Base-by-base conservation (phyloP, 2,797 vertebrate species). In the Botia almorhae region DNA sequence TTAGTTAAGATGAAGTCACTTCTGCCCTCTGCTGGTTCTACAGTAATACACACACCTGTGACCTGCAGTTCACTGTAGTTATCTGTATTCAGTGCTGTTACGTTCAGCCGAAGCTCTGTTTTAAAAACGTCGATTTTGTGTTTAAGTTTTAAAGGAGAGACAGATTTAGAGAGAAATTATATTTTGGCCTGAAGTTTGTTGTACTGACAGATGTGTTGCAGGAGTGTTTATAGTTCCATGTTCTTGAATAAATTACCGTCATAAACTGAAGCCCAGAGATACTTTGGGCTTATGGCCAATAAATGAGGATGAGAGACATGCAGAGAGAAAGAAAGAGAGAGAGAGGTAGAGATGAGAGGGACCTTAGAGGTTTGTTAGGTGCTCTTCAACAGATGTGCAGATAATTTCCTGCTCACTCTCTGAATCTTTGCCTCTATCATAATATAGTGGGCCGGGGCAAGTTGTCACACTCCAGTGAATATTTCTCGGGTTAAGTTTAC, bases 271-370 rank as follows among this genome's bases (percentile, higher is more conserved):
- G 70, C 70, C 55, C 36, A 39, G 36, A 69, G 69, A 69, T 76
- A 26, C 69, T 85, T 89, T 86, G 87, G 90, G 89, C 88, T 85
- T 7, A 0, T 46, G 78, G 87, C 90, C 90, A 92, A 85, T 29
- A 74, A 58, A 83, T 3, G 26, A 82, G 64, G 74, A 78, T 53
- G 29, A 75, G 74, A 83, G 61, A 53, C 55, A 63, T 61, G 12
- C 23, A 16, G 58, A 61, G 4, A 58, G 2, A 58, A 7, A 58
- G 19, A 81, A 83, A 75, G 51, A 58, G 29, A 68, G 67, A 21
- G 71, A 17, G 21, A 21, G 36, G 36, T 39, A 6, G 26, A 58
- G 56, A 23, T 69, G 81, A 75, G 76, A 74, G 23, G 78, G 56
- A 64, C 83, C 85, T 85, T 88, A 82, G 85, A 82, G 78, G 74